Conservation (phyloP, 2,113 vertebrate species). For the Enhydra lutris region DNA sequence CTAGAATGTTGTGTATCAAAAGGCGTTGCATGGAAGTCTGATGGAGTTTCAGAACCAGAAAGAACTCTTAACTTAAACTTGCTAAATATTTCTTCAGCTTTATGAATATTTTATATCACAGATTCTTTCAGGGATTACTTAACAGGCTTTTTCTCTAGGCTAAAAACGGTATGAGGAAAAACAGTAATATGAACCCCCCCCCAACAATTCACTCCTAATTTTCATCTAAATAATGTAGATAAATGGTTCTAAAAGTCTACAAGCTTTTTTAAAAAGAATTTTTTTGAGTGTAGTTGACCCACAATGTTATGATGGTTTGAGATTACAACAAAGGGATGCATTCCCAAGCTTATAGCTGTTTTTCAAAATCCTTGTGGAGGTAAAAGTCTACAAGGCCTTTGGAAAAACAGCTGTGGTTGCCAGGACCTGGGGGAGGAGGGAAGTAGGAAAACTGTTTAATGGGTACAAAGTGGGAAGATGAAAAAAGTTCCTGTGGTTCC, state of each 20-base stretch:
- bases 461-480: not conserved
- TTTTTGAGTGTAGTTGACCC: not conserved
- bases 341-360: not conserved
- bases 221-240: not conserved
- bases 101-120: not conserved
- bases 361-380: not conserved
- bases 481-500: not conserved
- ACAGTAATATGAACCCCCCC: not conserved
- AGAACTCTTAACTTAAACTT: not conserved
- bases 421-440: not conserved
- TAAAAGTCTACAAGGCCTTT: not conserved
- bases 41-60: not conserved
- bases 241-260: not conserved
- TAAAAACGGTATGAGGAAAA: not conserved
- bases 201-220: not conserved
- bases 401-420: not conserved
- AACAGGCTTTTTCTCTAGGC: not conserved
- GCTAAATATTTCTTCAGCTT: not conserved
- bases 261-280: not conserved
- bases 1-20: not conserved
- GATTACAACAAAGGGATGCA: not conserved
- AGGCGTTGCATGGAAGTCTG: not conserved
- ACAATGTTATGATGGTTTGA: not conserved
- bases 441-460: not conserved
- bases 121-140: not conserved